A percentile compares a stretch with the other conserved stretches of the same genome.
phyloP scores from a whole-genome alignment of 2,797 vertebrate species.

The Sandelia bainsii region DNA sequence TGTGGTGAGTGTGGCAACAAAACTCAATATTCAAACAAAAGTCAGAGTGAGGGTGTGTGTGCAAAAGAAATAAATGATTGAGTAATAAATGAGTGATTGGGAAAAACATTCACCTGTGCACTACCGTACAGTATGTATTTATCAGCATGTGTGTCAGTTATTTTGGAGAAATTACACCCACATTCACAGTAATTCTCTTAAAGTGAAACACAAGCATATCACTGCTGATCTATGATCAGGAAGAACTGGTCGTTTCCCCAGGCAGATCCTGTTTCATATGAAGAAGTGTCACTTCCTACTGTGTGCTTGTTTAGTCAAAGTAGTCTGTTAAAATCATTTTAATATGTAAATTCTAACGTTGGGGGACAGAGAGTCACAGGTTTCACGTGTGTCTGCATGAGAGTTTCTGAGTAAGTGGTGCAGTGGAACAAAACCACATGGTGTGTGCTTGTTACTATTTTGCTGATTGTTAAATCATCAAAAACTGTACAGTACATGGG shows the following conservation, averaged over 20 bases:
- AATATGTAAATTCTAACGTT: conserved; percentile 22
- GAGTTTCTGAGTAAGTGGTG: conserved; percentile 14
- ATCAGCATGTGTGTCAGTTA: not conserved
- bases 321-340: conserved; percentile 26
- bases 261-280: conserved; percentile 43
- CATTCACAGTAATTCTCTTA: not conserved
- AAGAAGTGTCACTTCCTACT: conserved; percentile 28
- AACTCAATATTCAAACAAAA: not conserved
- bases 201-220: conserved; percentile 34
- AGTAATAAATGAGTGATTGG: too few species aligned
- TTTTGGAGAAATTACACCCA: not conserved
- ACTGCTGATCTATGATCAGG: conserved; percentile 29
- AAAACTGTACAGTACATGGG: not conserved
- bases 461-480: not conserved
- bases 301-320: conserved; percentile 27
- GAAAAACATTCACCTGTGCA: not conserved
- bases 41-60: not conserved
- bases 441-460: not conserved
- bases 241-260: conserved; percentile 20
- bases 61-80: not conserved
- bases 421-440: not conserved
- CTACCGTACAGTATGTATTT: not conserved
- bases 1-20: not conserved
- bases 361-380: not conserved
- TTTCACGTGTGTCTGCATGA: conserved; percentile 4